Conservation (phyloP, 2,113 vertebrate species). For the Grammomys dolichurus region DNA sequence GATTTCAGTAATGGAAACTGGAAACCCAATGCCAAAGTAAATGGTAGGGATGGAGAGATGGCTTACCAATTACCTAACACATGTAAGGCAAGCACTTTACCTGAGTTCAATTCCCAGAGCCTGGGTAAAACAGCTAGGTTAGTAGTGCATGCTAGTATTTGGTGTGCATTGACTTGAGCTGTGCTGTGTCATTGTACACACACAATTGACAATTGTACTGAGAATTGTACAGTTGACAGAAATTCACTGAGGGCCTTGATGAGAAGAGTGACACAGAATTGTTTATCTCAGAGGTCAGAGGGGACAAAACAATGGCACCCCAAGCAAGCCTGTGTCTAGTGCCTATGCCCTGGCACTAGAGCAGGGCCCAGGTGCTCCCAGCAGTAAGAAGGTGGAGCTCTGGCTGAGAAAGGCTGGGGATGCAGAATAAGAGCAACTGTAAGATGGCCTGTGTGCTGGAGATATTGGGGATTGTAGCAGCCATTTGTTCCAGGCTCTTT, state of each 20-base stretch:
- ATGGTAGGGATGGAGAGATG: background rate
- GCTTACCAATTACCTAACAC: too few relatives aligned
- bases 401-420: background rate
- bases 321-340: background rate
- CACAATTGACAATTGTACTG: too few relatives aligned
- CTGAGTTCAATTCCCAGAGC: background rate
- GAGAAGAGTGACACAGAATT: background rate
- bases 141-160: background rate
- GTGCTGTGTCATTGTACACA: background rate
- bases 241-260: background rate
- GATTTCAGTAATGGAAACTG: too few relatives aligned
- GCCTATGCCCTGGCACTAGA: background rate
- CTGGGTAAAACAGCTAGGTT: background rate
- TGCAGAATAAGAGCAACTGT: background rate
- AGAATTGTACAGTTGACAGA: background rate
- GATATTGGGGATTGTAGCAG: background rate
- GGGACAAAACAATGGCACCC: background rate
- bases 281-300: background rate
- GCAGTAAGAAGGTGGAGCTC: background rate
- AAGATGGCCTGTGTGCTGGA: background rate
- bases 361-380: background rate
- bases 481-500: background rate
- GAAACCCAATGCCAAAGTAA: background rate
- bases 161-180: background rate
- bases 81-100: background rate